Conservation (phyloP, 2,888 invertebrate genomes). For the Cosmia pyralina region DNA sequence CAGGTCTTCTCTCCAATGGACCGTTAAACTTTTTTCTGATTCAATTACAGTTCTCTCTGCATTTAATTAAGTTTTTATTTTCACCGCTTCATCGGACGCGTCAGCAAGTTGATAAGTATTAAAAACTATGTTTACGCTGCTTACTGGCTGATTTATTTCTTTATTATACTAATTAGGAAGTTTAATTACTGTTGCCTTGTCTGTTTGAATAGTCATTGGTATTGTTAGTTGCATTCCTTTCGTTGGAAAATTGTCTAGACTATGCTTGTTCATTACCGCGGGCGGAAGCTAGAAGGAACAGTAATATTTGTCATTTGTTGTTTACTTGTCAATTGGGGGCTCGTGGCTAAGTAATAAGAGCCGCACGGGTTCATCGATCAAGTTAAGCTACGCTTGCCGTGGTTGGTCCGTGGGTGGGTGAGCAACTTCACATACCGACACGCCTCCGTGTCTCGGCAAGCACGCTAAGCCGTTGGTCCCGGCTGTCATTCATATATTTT, state of each 20-base stretch:
- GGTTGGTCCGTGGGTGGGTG: no score
- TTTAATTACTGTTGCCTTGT: conserved; percentile 11
- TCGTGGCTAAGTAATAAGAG: no score
- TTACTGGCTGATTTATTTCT: conserved; percentile 40
- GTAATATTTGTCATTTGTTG: background rate
- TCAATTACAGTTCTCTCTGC: conserved; percentile 60
- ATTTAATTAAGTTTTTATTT: conserved; percentile 54
- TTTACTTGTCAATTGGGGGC: no score
- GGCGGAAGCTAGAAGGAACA: background rate
- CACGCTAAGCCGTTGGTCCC: no score
- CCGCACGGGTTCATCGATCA: no score
- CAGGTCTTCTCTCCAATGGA: conserved; percentile 15
- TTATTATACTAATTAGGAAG: conserved; percentile 34
- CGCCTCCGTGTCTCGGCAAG: no score
- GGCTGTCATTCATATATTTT: no score
- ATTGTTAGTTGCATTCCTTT: background rate
- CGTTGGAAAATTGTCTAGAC: background rate
- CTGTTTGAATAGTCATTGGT: background rate
- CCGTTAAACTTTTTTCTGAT: conserved; percentile 48
- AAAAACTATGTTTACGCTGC: conserved; percentile 35
- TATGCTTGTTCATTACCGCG: background rate
- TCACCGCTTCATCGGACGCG: conserved; percentile 30
- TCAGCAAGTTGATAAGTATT: conserved; percentile 23
- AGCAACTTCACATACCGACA: no score
- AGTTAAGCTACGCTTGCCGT: no score